phyloP scores from a whole-genome alignment of 2,113 vertebrate species.

The Platysternon megacephalum region DNA sequence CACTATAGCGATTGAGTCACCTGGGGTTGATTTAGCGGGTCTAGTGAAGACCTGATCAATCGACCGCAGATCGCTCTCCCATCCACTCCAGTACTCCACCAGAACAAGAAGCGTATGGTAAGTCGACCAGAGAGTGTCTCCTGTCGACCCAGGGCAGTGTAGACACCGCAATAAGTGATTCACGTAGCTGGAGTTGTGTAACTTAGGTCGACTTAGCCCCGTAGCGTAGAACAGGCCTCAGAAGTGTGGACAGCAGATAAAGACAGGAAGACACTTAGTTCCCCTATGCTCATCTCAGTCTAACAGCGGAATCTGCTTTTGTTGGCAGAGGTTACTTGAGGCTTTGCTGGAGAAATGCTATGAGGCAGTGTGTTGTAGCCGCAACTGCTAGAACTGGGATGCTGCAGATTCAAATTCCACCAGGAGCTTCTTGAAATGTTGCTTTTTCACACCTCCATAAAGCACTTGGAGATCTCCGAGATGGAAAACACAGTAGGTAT shows the following conservation, averaged over 20 bases:
- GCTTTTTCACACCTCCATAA: not conserved
- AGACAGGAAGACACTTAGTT: not conserved
- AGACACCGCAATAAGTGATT: no score
- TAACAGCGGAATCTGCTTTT: not conserved
- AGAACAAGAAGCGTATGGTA: no score
- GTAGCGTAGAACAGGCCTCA: no score
- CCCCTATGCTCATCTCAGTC: not conserved
- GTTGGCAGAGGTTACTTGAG: constrained; percentile 26
- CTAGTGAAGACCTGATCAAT: no score
- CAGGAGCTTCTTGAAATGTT: constrained; percentile 34
- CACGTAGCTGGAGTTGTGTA: no score
- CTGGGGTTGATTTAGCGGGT: no score
- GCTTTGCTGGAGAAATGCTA: not conserved
- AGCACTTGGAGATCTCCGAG: not conserved
- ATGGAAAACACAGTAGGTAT: not conserved
- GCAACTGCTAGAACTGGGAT: constrained; percentile 34
- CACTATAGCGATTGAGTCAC: no score
- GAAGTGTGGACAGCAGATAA: constrained; percentile 35
- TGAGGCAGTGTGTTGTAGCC: constrained; percentile 25
- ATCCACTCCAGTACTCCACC: no score
- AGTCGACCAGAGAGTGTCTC: no score
- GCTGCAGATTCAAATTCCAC: not conserved
- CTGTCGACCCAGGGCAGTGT: no score
- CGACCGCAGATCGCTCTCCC: no score
- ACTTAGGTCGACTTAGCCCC: no score